Base-by-base conservation (phyloP, 2,888 invertebrate species). In the Pandemis heparana region DNA sequence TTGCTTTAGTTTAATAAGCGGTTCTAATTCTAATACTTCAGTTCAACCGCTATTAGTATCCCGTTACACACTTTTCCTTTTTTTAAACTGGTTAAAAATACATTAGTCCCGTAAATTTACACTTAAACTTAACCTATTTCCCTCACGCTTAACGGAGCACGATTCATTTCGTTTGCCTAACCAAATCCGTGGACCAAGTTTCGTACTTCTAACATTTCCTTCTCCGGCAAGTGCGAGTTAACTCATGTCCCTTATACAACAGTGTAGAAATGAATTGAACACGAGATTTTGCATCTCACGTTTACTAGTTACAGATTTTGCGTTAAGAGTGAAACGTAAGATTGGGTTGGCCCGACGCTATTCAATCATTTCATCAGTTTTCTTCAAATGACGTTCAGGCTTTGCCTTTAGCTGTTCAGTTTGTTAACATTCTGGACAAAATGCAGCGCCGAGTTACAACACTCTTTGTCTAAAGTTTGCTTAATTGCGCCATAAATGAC, bases 121-220 rank as follows among this genome's bases (percentile, higher is more conserved):
- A 56, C 23, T 56, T 63, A 14, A 63, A 63, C 23, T 63, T 63
- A 23, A 63, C n/a, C 23, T 63, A 63, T 63, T 32, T 63, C 63
- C 32, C 23, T 63, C 46, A 46, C 12, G 65, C 32, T 39, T 53
- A 38, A 38, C 16, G 14, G n/a, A 65, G 18, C 51, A 10, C 39
- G 51, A n/a, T 60, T 60, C 60, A 48, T 43, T 60, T 68, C 60
- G 43, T 43, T 59, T 59, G 5, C 43, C 23, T 60, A 68, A 68
- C 32, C 1, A 68, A 68, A 41, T 70, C 62, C 12, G 39, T 5
- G 10, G 53, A 23, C 38, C 14, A 70, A 70, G 53, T 63, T 70
- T 53, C 41, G 41, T 39, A 61, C 61, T 70, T 41, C 39, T 23
- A 70, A 62, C 69, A 62, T 56, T 39, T 48, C 16, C 12, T 38